phyloP scores from a whole-genome alignment of 2,797 vertebrate species.

The Babyrousa celebensis region DNA sequence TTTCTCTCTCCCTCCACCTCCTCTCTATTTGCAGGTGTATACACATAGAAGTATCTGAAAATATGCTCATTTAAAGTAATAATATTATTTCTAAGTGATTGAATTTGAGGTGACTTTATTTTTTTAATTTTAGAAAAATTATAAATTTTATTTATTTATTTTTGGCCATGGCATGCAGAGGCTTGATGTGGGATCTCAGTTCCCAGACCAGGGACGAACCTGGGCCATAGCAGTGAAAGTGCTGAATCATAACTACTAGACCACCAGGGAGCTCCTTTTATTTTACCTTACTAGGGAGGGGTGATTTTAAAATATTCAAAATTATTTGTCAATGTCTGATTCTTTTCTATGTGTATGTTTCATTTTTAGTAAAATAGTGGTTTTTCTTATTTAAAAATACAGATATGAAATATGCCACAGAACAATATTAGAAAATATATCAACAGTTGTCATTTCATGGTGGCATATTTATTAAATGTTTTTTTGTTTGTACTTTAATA shows the following conservation, averaged over 20 bases:
- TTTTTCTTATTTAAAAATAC: slow-evolving; percentile 48
- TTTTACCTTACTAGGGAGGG: too few species aligned
- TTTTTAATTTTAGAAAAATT: too few species aligned
- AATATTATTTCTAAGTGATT: background rate
- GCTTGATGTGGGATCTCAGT: too few species aligned
- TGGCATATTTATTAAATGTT: background rate
- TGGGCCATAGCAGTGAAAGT: too few species aligned
- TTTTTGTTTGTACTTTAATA: background rate
- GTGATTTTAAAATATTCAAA: slow-evolving; percentile 8
- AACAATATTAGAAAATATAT: background rate
- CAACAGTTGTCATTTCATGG: background rate
- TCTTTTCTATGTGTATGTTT: background rate
- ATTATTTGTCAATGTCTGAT: background rate
- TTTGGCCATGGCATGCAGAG: too few species aligned
- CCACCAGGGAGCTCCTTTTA: too few species aligned
- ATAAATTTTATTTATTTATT: too few species aligned
- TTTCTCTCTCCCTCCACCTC: background rate
- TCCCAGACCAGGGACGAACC: too few species aligned
- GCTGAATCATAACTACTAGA: too few species aligned
- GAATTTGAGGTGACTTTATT: slow-evolving; percentile 1
- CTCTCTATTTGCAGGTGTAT: background rate
- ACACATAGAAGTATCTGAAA: slow-evolving; percentile 4
- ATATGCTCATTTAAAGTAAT: background rate
- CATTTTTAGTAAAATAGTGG: slow-evolving; percentile 34
- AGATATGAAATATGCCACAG: background rate